Conservation (phyloP, 2,888 invertebrate species). For the Aethes cnicana region DNA sequence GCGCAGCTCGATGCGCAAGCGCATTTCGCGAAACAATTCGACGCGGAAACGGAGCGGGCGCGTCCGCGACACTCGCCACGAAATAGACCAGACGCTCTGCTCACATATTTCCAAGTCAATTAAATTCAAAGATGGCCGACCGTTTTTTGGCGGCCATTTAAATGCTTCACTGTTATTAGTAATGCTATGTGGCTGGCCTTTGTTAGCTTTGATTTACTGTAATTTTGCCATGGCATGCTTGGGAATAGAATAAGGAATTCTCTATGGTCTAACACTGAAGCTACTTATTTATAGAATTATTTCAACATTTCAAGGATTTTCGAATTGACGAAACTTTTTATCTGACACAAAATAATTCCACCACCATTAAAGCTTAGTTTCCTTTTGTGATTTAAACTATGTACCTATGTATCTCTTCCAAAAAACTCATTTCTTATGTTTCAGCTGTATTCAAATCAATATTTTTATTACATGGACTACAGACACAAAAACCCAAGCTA, state of each 20-base stretch:
- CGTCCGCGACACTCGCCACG: conserved; percentile 34
- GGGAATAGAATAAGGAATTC: too few species aligned
- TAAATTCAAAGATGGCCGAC: conserved; percentile 63
- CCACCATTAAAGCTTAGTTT: too few species aligned
- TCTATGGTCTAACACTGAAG: too few species aligned
- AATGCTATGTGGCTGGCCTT: conserved; percentile 39
- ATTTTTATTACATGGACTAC: too few species aligned
- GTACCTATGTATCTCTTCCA: too few species aligned
- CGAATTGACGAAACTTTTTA: too few species aligned
- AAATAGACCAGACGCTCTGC: conserved; percentile 35
- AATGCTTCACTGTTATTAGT: conserved; percentile 63
- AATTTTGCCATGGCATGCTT: conserved; percentile 21
- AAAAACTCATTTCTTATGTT: too few species aligned
- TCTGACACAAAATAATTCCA: too few species aligned
- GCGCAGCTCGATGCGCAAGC: neutral
- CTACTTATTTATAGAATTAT: too few species aligned
- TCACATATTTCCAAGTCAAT: conserved; percentile 69
- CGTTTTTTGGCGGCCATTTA: conserved; percentile 50
- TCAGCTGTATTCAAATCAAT: too few species aligned
- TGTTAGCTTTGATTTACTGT: conserved; percentile 31
- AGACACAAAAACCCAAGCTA: neutral
- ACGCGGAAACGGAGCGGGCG: conserved; percentile 57
- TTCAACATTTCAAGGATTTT: too few species aligned
- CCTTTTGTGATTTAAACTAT: too few species aligned
- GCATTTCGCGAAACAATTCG: conserved; percentile 33